Base-by-base conservation (phyloP, 30 jellyfish, hydroid and myxozoan genomes). In the Chrysaora quinquecirrha region DNA sequence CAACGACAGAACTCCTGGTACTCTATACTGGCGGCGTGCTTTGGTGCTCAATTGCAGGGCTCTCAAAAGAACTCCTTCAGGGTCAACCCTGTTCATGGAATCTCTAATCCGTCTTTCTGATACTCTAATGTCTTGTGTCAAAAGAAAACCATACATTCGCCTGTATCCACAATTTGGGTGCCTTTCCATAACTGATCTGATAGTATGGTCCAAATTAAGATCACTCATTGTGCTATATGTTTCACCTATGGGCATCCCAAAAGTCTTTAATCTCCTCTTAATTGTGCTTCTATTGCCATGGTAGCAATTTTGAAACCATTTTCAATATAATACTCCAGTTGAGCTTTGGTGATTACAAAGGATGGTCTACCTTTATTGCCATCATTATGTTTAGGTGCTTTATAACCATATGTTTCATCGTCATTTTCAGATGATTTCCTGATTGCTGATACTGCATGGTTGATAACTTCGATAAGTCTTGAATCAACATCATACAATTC, bases 121-220 rank as follows among this genome's bases (percentile, higher is more conserved):
- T 38, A 38, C 54, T 38, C 54, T 38, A 38, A 38, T 38, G 14
- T 14, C 14, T 38, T 38, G 54, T 38, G 54, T 38, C 14, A 38
- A 38, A 6, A 76, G 29, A 61, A 33, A 58, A 25, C 87, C 87
- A 11, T 21, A 19, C 54, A 49, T 58, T 61, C 87, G 24, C 3
- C 66, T 43, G 32, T 49, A 76, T 6, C 83, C 86, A 54, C 70
- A 33, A 29, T 76, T 0, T 7, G 87, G 65, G 21, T 47, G 54
- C 19, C 11, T n/a, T 25, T 1, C 0, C 18, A 30, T 20, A 28
- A 49, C 63, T 2, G 20, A 22, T 23, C 2, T 31, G 62, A 76
- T 54, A 7, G 30, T 49, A 10, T 28, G 1, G 47, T 76, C 82
- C 28, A 76, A 28, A 47, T 0, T 0, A 21, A 0, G 49, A 0